These are phyloP conservation scores for Cardiocondyla obscurior DNA, from an alignment of 1,140 invertebrate genomes.

Conservation along the genomic window DNA sequence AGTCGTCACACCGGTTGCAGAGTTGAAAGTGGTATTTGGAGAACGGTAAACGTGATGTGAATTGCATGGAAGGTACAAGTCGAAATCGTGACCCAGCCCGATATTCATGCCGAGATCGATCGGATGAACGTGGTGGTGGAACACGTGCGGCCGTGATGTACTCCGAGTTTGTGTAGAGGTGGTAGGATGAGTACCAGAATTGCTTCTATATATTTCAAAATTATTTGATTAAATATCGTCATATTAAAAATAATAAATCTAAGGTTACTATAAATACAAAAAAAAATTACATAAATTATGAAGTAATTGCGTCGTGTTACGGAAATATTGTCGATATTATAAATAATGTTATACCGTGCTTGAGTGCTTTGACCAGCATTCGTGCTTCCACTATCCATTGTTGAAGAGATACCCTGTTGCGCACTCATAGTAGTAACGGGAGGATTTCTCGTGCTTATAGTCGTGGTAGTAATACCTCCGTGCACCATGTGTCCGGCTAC, in stretches of 20 bases:
- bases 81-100: constrained; percentile 84
- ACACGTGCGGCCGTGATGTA: constrained; percentile 87
- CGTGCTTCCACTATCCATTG: constrained; percentile 64
- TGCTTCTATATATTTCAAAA: constrained; percentile 80
- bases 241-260: background rate
- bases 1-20: constrained; percentile 54
- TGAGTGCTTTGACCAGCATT: constrained; percentile 84
- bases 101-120: constrained; percentile 80
- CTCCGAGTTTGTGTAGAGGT: constrained; percentile 88
- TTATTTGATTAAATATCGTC: background rate
- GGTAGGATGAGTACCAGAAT: constrained; percentile 87
- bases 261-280: background rate
- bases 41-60: constrained; percentile 85
- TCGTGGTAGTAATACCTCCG: constrained; percentile 61
- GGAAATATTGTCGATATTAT: background rate
- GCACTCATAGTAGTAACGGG: constrained; percentile 40
- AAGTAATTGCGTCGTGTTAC: background rate
- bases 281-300: background rate
- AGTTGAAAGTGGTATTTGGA: constrained; percentile 56
- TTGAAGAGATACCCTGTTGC: constrained; percentile 35
- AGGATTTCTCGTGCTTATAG: constrained; percentile 39
- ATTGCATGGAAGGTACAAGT: constrained; percentile 89
- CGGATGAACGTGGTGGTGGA: constrained; percentile 79
- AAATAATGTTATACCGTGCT: constrained; percentile 77
- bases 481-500: constrained; percentile 79